Percentiles rank a stretch among this genome's conserved stretches.
phyloP scores from a whole-genome alignment of 2,888 invertebrate genomes.

The Itoplectis maculator region DNA sequence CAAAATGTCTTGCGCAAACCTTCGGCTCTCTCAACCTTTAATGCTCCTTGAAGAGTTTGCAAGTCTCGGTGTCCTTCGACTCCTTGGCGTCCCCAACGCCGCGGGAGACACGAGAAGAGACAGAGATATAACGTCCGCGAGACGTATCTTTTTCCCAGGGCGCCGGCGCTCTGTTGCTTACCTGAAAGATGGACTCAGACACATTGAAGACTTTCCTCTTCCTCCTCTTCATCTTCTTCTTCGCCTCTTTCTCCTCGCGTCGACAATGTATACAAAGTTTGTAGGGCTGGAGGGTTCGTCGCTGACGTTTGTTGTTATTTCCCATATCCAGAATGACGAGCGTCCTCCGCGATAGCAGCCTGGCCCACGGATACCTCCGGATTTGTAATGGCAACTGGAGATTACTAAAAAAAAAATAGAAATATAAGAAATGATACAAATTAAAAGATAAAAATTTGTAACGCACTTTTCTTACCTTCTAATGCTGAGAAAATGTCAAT shows the following conservation, averaged over 20 bases:
- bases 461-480: neutral
- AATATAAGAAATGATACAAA: too few relatives aligned
- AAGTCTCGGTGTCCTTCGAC: conserved; percentile 14
- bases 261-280: conserved; percentile 10
- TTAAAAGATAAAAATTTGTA: too few relatives aligned
- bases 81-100: neutral
- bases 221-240: neutral
- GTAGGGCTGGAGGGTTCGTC: neutral
- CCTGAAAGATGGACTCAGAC: neutral
- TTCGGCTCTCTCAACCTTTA: conserved; percentile 19
- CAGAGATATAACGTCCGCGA: neutral
- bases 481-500: neutral
- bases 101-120: neutral
- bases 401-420: neutral
- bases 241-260: neutral
- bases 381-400: neutral
- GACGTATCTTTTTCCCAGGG: conserved; percentile 18
- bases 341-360: neutral
- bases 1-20: conserved; percentile 14
- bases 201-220: neutral
- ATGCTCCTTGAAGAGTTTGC: conserved; percentile 28
- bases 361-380: neutral
- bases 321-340: neutral
- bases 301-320: conserved; percentile 1
- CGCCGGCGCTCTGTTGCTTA: neutral